These are phyloP conservation scores for Alca torda DNA, from an alignment of 2,797 vertebrate species.

Conservation along the genomic window DNA sequence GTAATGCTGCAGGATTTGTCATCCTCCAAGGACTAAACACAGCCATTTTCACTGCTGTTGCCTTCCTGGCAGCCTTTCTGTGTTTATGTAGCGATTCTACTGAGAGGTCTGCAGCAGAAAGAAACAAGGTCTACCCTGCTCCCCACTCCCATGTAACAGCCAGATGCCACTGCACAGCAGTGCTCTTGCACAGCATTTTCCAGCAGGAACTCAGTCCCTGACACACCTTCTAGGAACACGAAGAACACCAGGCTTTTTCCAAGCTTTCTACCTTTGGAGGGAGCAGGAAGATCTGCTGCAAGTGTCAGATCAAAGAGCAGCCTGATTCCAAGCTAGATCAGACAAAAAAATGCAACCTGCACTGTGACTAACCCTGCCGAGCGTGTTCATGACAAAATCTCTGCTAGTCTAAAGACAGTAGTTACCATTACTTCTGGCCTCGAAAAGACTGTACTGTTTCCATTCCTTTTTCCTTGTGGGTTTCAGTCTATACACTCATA, in stretches of 20 bases:
- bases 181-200: background rate
- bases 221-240: background rate
- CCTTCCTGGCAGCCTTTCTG: background rate
- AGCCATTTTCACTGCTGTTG: background rate
- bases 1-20: background rate
- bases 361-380: background rate
- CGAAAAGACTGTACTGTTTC: background rate
- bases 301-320: background rate
- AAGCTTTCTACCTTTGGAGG: background rate
- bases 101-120: background rate
- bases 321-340: background rate
- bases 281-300: background rate
- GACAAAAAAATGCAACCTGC: background rate
- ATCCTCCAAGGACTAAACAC: background rate
- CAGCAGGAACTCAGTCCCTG: background rate
- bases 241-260: background rate
- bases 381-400: background rate
- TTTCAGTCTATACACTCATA: background rate
- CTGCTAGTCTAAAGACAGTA: background rate
- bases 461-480: background rate
- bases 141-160: background rate
- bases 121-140: background rate
- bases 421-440: background rate
- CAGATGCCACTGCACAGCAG: no score
- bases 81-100: no score